A percentile compares a stretch with the other conserved stretches of the same genome.
Evolutionary conservation across 2,113 vertebrate species (phyloP).

Genomic region (Reinhardtius hippoglossoides): DNA sequence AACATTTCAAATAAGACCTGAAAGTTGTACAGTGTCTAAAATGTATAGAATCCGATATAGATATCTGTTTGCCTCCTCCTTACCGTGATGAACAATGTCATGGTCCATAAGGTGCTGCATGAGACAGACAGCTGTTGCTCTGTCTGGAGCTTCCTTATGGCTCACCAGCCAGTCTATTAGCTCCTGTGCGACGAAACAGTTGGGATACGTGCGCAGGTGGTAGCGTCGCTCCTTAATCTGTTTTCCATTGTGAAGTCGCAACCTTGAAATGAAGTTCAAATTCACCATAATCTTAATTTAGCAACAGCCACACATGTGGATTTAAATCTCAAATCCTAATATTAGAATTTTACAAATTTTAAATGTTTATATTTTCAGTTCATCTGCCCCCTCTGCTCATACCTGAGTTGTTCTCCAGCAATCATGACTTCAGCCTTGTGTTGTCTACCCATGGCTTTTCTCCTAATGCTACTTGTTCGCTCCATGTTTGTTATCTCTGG

Average conservation of each 20-base stretch:
- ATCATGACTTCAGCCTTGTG: constrained; percentile 88
- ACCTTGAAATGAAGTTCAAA: constrained; percentile 65
- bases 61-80: constrained; percentile 13
- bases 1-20: neutral
- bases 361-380: neutral
- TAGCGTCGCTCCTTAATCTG: constrained; percentile 87
- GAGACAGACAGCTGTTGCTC: constrained; percentile 82
- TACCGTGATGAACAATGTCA: constrained; percentile 90
- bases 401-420: constrained; percentile 91
- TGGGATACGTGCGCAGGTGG: constrained; percentile 87
- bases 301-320: neutral
- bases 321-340: neutral
- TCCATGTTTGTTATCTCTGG: constrained; percentile 78
- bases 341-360: neutral
- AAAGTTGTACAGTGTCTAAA: neutral
- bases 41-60: neutral
- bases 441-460: constrained; percentile 81
- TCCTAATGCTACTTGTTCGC: constrained; percentile 76
- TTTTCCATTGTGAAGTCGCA: constrained; percentile 88
- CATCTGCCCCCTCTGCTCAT: constrained; percentile 25
- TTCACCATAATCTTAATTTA: neutral
- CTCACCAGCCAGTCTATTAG: constrained; percentile 87
- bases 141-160: constrained; percentile 87
- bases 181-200: constrained; percentile 90
- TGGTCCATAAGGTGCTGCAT: constrained; percentile 91